These are phyloP conservation scores for Dreissena polymorpha DNA, from an alignment of 1,140 invertebrate species.

Conservation along the genomic window DNA sequence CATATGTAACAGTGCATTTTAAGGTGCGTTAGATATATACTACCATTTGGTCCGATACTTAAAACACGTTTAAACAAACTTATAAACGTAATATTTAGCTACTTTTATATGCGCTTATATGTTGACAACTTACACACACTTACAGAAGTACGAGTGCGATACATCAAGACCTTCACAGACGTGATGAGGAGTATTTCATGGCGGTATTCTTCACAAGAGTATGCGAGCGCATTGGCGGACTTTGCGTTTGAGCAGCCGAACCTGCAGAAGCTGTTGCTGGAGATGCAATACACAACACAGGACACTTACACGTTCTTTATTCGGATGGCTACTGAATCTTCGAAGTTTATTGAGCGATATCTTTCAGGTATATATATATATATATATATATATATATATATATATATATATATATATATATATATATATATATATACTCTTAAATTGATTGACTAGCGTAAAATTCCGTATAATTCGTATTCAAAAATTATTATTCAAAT, in stretches of 20 bases:
- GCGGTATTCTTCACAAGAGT: constrained; percentile 13
- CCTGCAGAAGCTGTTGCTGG: constrained; percentile 27
- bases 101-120: too few relatives aligned
- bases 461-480: too few relatives aligned
- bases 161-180: constrained; percentile 30
- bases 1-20: too few relatives aligned
- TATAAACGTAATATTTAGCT: too few relatives aligned
- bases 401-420: too few relatives aligned
- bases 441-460: too few relatives aligned
- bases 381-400: too few relatives aligned
- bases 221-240: constrained; percentile 21
- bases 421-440: too few relatives aligned
- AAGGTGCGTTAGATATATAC: too few relatives aligned
- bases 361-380: constrained; percentile 15
- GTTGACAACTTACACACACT: not conserved
- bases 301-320: constrained; percentile 47
- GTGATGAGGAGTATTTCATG: constrained; percentile 27
- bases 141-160: constrained; percentile 30
- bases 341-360: constrained; percentile 28
- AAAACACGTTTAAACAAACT: too few relatives aligned
- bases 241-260: constrained; percentile 38
- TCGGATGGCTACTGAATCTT: constrained; percentile 13
- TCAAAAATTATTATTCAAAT: too few relatives aligned
- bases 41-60: too few relatives aligned
- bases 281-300: constrained; percentile 23